A percentile compares a stretch with the other conserved stretches of the same genome.
Conservation (phyloP, 1,140 invertebrate genomes). For the Drosophila micromelanica region DNA sequence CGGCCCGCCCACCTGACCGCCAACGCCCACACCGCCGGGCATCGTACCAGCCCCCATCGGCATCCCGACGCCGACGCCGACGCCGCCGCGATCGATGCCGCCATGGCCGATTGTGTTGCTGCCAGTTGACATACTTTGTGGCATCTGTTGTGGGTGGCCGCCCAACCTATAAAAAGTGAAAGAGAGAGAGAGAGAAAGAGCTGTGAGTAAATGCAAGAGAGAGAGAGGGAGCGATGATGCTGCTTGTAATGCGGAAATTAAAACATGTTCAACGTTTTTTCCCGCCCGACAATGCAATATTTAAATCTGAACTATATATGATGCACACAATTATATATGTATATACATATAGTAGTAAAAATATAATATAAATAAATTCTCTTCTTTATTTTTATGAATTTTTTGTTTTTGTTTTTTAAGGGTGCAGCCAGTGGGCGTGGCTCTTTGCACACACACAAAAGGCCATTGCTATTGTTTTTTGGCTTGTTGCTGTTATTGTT, state of each 20-base stretch:
- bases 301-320: constrained; percentile 60
- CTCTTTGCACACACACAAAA: constrained; percentile 54
- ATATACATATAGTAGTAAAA: neutral
- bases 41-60: constrained; percentile 73
- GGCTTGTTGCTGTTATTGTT: constrained; percentile 56
- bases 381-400: neutral
- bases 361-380: no score
- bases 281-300: constrained; percentile 64
- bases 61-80: constrained; percentile 68
- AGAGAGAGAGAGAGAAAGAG: constrained; percentile 4
- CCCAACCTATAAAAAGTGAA: constrained; percentile 65
- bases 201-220: neutral
- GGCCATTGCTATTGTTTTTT: constrained; percentile 48
- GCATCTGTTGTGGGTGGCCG: constrained; percentile 83
- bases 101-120: constrained; percentile 84
- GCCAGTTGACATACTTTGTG: constrained; percentile 84
- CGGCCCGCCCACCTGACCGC: constrained; percentile 52
- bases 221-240: neutral
- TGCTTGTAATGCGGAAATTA: constrained; percentile 79
- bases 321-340: constrained; percentile 5
- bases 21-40: constrained; percentile 60
- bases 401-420: neutral
- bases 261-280: constrained; percentile 73
- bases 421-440: constrained; percentile 15
- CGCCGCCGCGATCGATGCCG: constrained; percentile 76